A percentile compares a stretch with the other conserved stretches of the same genome.
phyloP scores from a whole-genome alignment of 35 echinoderm and acorn worm species.

The Heliocidaris erythrogramma region DNA sequence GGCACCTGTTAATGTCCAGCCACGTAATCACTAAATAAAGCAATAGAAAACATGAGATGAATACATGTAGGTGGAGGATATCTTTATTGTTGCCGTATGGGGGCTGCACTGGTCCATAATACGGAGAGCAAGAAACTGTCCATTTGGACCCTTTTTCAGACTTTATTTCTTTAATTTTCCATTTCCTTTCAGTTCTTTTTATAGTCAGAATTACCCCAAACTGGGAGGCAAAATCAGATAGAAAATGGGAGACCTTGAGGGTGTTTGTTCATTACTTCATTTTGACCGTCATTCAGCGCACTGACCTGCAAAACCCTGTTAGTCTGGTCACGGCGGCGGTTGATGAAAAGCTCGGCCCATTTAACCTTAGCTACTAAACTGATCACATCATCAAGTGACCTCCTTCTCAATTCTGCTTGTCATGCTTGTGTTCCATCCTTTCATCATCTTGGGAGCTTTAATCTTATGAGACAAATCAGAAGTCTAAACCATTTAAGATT shows the following conservation, averaged over 20 bases:
- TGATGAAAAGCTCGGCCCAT: not conserved
- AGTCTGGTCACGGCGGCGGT: not conserved
- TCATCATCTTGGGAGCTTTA: not conserved
- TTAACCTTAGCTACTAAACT: not conserved
- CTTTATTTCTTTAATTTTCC: not conserved
- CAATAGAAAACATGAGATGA: not conserved
- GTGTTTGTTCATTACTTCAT: constrained; percentile 12
- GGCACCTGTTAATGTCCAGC: no score
- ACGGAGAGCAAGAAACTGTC: no score
- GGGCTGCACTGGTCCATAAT: not conserved
- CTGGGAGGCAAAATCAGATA: not conserved
- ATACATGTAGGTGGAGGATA: not conserved
- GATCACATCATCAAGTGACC: not conserved
- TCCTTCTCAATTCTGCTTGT: not conserved
- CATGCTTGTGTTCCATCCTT: not conserved
- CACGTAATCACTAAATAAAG: not conserved
- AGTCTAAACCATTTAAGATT: not conserved
- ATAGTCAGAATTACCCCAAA: not conserved
- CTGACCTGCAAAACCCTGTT: not conserved
- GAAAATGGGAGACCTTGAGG: not conserved
- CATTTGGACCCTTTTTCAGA: not conserved
- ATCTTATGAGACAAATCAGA: not conserved
- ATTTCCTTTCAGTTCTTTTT: not conserved
- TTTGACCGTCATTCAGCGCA: not conserved
- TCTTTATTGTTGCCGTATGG: not conserved